Evolutionary conservation across 2,797 vertebrate species (phyloP), one percentile per base, ranked within the genome.

Genomic region (Echeneis naucrates): DNA sequence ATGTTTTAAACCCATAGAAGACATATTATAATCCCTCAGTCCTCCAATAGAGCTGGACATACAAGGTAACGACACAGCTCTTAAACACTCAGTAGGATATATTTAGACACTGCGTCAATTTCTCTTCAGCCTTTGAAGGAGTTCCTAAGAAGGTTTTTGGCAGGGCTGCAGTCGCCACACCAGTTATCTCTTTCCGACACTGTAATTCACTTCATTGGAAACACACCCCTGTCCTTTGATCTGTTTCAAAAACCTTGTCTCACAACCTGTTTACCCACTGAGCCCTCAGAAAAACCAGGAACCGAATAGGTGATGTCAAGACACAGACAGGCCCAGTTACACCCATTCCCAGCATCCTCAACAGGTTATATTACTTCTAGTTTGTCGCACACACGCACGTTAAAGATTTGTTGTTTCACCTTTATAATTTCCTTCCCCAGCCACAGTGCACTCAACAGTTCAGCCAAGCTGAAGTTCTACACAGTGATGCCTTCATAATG

Each of bases 191-290:
- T 65, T 79, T 70, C 77, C 75, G 56, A 45, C 75, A 45, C 81
- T 83, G 82, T 83, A 87, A 89, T 86, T 89, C 55, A 64, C 68
- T 67, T 81, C 27, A 68, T 83, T 87, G 76, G 71, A 51, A 77
- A 76, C 86, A 85, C 77, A 64, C 85, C 86, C 84, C 68, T 45
- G n/a, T 73, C 61, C 75, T 90, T 88, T 88, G 77, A 89, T 87
- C 65, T 89, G 71, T 21, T 81, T 68, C 51, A 24, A 75, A 75
- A 89, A 75, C 24, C 66, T 71, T 53, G 11, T 74, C 68, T 72
- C 56, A 63, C 27, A 84, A 87, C 79, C 83, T 80, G 84, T 89
- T 87, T 77, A 77, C 76, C 70, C 65, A 42, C 61, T 9, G 27
- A 75, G 57, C 21, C 35, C 60, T 75, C 26, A 32, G 61, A 66